Percentiles rank a stretch among this genome's conserved stretches.
Conservation (phyloP, 2,888 invertebrate species). For the Craniophora ligustri region DNA sequence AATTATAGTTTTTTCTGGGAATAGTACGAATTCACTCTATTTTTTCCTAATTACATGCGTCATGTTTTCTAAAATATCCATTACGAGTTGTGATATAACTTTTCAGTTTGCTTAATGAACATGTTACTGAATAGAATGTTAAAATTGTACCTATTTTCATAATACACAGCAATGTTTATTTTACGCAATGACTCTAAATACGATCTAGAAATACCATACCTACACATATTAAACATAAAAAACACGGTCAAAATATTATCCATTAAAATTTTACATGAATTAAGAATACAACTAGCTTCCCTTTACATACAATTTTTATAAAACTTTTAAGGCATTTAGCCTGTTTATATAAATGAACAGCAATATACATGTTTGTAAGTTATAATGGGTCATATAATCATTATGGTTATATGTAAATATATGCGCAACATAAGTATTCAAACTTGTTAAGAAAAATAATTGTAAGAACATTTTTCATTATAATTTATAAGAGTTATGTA, state of each 20-base stretch:
- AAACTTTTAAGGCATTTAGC: conserved; percentile 47
- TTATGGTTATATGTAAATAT: conserved; percentile 26
- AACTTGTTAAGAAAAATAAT: conserved; percentile 45
- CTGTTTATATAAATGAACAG: conserved; percentile 33
- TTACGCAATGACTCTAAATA: no score
- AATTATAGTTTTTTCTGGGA: neutral
- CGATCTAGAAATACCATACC: no score
- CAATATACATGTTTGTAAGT: conserved; percentile 34
- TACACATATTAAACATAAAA: no score
- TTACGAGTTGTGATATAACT: no score
- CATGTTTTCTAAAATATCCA: no score
- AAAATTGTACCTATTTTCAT: neutral
- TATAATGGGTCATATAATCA: conserved; percentile 37
- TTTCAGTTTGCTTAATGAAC: no score
- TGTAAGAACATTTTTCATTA: conserved; percentile 61
- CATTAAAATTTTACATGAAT: no score
- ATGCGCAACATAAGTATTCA: conserved; percentile 46
- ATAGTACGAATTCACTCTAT: neutral
- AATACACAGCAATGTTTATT: neutral
- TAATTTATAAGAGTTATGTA: conserved; percentile 56
- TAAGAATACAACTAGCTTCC: no score
- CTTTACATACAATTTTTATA: conserved; percentile 40
- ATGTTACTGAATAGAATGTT: no score
- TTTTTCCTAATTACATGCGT: no score
- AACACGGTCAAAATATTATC: no score